These are phyloP conservation scores for Lymantria monacha DNA, from an alignment of 2,888 invertebrate genomes.

Conservation along the genomic window DNA sequence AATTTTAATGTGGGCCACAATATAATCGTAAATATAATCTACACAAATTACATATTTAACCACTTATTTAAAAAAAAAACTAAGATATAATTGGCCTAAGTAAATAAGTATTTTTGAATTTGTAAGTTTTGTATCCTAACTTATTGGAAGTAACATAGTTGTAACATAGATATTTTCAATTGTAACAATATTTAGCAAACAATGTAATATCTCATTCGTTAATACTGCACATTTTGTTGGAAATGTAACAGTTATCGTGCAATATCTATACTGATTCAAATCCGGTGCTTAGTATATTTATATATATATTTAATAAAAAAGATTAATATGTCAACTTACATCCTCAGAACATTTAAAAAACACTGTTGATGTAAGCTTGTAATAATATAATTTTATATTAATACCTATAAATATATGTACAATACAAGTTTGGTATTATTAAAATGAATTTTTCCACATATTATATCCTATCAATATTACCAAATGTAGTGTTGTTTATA, in stretches of 20 bases:
- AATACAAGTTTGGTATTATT: slow-evolving; percentile 33
- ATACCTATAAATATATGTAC: slow-evolving; percentile 16
- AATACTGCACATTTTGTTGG: slow-evolving; percentile 41
- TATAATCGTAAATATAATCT: slow-evolving; percentile 41
- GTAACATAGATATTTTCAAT: slow-evolving; percentile 41
- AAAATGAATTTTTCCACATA: slow-evolving; percentile 41
- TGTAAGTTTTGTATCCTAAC: slow-evolving; percentile 69
- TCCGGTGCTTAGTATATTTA: slow-evolving; percentile 59
- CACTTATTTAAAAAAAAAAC: slow-evolving; percentile 42
- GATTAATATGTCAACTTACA: slow-evolving; percentile 29
- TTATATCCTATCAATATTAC: slow-evolving; percentile 59
- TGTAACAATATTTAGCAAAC: slow-evolving; percentile 34
- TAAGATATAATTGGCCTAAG: slow-evolving; percentile 72
- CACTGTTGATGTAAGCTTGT: slow-evolving; percentile 43
- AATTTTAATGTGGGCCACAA: slow-evolving; percentile 51
- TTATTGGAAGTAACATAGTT: slow-evolving; percentile 48
- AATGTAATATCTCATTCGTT: slow-evolving; percentile 45
- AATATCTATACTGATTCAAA: slow-evolving; percentile 54
- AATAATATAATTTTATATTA: slow-evolving; percentile 22
- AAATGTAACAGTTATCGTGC: slow-evolving; percentile 51
- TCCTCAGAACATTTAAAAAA: slow-evolving; percentile 73
- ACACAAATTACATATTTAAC: slow-evolving; percentile 49
- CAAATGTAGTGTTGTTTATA: slow-evolving; percentile 51
- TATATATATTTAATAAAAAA: slow-evolving; percentile 33
- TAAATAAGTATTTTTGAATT: slow-evolving; percentile 69